Evolutionary conservation across 37 sponge, comb jelly and placozoan genomes (phyloP).

Genomic region (Beroe forskalii): DNA sequence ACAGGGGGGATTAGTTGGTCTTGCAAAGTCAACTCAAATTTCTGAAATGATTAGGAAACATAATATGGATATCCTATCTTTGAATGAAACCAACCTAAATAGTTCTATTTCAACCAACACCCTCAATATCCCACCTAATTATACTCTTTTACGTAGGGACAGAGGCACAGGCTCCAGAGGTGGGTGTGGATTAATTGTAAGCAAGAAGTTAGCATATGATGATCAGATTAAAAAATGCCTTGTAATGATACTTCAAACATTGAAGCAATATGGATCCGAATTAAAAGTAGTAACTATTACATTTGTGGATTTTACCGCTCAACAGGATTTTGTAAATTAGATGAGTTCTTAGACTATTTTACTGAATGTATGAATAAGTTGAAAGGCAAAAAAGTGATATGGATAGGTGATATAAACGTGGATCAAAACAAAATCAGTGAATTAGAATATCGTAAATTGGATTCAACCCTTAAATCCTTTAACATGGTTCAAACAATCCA

Average conservation of each 20-base stretch:
- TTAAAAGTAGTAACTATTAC: background rate
- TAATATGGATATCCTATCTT: background rate
- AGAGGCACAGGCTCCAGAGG: background rate
- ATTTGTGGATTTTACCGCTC: background rate
- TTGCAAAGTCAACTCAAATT: no score
- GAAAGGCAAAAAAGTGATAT: conserved; percentile 1
- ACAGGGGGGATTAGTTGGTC: no score
- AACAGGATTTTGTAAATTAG: background rate
- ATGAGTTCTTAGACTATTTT: background rate
- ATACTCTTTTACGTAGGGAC: background rate
- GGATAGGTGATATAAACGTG: background rate
- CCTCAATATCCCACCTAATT: background rate
- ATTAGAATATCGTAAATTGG: background rate
- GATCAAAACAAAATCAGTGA: background rate
- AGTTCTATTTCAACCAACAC: background rate
- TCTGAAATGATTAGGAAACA: no score
- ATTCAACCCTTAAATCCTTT: background rate
- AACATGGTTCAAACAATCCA: background rate
- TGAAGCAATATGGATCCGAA: background rate
- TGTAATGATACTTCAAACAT: background rate
- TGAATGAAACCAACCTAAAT: conserved; percentile 1
- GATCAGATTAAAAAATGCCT: background rate
- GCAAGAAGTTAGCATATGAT: background rate
- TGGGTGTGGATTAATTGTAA: background rate
- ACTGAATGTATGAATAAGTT: conserved; percentile 13